Base-by-base conservation (phyloP, 2,113 vertebrate genomes). In the Rousettus leschenaultii region DNA sequence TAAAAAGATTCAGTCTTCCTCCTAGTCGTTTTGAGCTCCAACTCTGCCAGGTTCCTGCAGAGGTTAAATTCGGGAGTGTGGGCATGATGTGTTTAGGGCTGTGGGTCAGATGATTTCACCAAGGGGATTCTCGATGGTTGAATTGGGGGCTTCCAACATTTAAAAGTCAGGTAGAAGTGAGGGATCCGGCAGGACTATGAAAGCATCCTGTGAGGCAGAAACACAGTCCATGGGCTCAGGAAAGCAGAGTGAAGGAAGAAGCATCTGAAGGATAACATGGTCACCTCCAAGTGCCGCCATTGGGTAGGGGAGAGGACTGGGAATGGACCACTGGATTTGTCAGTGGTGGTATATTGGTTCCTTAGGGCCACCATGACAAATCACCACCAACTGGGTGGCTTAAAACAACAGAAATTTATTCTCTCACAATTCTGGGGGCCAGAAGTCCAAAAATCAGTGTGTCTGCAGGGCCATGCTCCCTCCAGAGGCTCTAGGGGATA, bases 141-240 rank as follows among this genome's bases (percentile, higher is more conserved):
- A 15, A 3, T 4, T 16, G 43, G 11, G 33, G 26, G 61, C 1
- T 45, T 40, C 80, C 40, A 21, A 8, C 21, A 15, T 13, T 43
- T 33, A 55, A 35, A 75, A 63, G 66, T 40, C 22, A 10, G 45
- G 21, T 9, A 38, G 28, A 63, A 14, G 28, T 38, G 33, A 33
- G 12, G n/a, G 38, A 22, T 35, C 6, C 21, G 24, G 65, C 22
- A 2, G 6, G 66, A 33, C 4, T 19, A 26, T 71, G 63, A 35
- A n/a, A 11, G 33, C 1, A 0, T 22, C 33, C 73, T 14, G 24
- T 30, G 95, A 57, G 35, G 3, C 22, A 55, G 59, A 63, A n/a
- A n/a, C 10, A 55, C 28, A 7, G 6, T 8, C 0, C 4, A 51
- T 2, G 33, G 15, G 13, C 6, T 6, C 13, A 0, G 71, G 75